Evolutionary conservation across 2,113 vertebrate species (phyloP).

Genomic region (Alectura lathami): DNA sequence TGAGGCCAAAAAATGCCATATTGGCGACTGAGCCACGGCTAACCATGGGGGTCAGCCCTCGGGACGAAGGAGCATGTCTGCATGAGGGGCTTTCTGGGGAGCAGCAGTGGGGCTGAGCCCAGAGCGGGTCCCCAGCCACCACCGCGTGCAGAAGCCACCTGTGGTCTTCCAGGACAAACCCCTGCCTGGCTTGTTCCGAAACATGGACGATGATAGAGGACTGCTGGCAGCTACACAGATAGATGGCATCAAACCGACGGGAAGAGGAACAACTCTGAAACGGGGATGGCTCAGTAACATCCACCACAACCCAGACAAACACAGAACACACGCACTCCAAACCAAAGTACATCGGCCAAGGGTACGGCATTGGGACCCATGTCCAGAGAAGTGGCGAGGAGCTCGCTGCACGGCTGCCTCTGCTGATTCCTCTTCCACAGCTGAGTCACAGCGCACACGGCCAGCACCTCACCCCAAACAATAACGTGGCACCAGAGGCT

Average conservation of each 20-base stretch:
- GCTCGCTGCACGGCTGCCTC: background rate
- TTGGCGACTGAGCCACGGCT: background rate
- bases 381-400: background rate
- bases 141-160: background rate
- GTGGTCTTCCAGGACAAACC: background rate
- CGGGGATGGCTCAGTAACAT: background rate
- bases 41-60: background rate
- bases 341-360: background rate
- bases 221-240: background rate
- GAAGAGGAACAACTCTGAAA: background rate
- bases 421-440: background rate
- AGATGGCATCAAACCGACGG: background rate
- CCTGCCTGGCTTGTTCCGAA: background rate
- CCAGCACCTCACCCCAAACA: background rate
- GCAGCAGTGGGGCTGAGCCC: background rate
- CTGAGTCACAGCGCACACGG: background rate
- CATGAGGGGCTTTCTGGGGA: background rate
- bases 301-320: background rate
- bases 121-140: background rate
- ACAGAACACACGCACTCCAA: background rate
- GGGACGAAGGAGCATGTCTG: background rate
- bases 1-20: background rate
- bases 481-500: background rate
- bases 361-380: background rate
- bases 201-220: background rate